Conservation (phyloP, 2,888 invertebrate genomes). For the Palloptera scutellata region DNA sequence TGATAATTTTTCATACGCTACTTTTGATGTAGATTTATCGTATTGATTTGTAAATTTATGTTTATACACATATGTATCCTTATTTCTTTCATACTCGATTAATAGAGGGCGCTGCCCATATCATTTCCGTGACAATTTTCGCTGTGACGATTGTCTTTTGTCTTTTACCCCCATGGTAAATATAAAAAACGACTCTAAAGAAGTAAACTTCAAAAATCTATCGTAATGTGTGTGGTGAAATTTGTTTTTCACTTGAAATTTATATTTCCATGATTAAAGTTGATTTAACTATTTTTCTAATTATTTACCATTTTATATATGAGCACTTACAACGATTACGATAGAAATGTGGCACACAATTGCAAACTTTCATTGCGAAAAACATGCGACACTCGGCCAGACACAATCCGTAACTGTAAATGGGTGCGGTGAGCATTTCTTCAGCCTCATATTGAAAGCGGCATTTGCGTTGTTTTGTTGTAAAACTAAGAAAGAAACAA, state of each 20-base stretch:
- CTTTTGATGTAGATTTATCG: no score
- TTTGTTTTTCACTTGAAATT: background rate
- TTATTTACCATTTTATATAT: background rate
- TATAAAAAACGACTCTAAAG: no score
- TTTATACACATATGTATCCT: no score
- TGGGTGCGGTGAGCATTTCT: constrained; percentile 70
- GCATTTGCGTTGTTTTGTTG: constrained; percentile 74
- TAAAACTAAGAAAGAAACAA: constrained; percentile 63
- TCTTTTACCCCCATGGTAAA: no score
- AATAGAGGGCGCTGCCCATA: no score
- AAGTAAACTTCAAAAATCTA: no score
- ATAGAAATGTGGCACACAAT: constrained; percentile 79
- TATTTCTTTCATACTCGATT: no score
- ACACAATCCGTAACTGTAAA: constrained; percentile 76
- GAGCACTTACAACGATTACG: constrained; percentile 68
- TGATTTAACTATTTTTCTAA: constrained; percentile 17
- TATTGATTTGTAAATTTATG: no score
- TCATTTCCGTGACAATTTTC: no score
- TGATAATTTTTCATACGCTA: no score
- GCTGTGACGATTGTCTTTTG: no score
- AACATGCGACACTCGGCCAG: constrained; percentile 75
- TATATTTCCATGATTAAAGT: constrained; percentile 7
- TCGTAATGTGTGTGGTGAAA: background rate
- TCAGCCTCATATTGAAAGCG: constrained; percentile 73
- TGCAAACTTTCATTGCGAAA: constrained; percentile 70